Conservation (phyloP, 1,140 invertebrate genomes). For the Cydia pomonella region DNA sequence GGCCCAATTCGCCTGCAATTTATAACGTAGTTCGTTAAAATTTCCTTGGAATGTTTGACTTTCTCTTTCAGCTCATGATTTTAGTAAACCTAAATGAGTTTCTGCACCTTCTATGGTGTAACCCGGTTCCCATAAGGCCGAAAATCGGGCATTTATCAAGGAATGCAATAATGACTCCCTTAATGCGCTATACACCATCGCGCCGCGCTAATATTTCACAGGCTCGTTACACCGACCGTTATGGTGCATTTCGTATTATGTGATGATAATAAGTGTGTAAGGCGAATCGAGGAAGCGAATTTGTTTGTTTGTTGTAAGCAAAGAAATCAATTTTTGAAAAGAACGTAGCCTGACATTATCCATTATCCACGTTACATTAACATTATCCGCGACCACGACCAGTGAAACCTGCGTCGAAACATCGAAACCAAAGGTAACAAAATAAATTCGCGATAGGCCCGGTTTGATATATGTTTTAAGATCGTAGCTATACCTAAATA, state of each 20-base stretch:
- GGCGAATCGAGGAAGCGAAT: constrained; percentile 22
- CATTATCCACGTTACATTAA: no score
- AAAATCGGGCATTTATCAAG: constrained; percentile 2
- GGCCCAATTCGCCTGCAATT: no score
- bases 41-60: neutral
- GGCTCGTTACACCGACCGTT: constrained; percentile 54
- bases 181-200: constrained; percentile 46
- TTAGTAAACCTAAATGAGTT: neutral
- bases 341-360: no score
- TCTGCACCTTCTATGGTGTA: neutral
- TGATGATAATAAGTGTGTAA: constrained; percentile 37
- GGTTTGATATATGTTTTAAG: no score
- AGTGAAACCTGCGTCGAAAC: no score
- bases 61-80: neutral
- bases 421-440: no score
- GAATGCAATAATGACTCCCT: constrained; percentile 29
- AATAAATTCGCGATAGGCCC: no score
- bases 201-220: constrained; percentile 45
- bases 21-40: no score
- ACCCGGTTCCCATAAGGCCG: constrained; percentile 2
- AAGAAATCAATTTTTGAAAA: no score
- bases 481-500: no score
- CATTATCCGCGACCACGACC: no score
- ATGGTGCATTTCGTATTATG: constrained; percentile 35
- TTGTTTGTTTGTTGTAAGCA: neutral